These are phyloP conservation scores for Distichodus sexfasciatus DNA, from an alignment of 2,797 vertebrate genomes.

Conservation along the genomic window DNA sequence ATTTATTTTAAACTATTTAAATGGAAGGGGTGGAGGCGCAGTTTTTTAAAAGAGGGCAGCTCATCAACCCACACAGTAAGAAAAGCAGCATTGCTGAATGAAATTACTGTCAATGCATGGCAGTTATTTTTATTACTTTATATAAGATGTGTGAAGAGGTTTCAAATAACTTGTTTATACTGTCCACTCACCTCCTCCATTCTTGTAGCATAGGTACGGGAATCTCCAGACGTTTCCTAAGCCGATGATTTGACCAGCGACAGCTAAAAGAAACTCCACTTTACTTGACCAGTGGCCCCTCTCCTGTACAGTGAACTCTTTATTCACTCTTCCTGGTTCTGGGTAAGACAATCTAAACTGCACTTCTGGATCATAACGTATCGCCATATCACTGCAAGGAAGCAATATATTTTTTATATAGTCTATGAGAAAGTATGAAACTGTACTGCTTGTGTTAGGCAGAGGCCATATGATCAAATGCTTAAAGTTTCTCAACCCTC, in stretches of 20 bases:
- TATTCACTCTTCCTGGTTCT: conserved; percentile 22
- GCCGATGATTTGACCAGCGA: conserved; percentile 80
- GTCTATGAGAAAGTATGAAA: too few species aligned
- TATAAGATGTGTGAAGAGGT: background rate
- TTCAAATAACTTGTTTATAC: background rate
- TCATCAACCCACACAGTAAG: background rate
- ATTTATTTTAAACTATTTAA: too few species aligned
- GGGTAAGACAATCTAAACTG: conserved; percentile 50
- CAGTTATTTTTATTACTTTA: background rate
- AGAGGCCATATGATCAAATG: too few species aligned
- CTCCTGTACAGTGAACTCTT: conserved; percentile 21
- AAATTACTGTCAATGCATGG: background rate
- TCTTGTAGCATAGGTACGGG: conserved; percentile 81
- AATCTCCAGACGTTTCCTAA: conserved; percentile 81
- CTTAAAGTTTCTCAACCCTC: background rate
- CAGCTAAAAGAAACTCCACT: conserved; percentile 76
- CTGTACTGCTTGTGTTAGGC: conserved; percentile 29
- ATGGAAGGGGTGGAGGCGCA: too few species aligned
- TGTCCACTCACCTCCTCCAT: conserved; percentile 73
- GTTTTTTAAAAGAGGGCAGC: too few species aligned
- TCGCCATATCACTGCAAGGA: conserved; percentile 57
- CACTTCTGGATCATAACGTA: conserved; percentile 47
- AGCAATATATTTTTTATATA: background rate
- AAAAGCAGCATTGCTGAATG: background rate
- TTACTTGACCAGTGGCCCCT: conserved; percentile 78